Evolutionary conservation across 2,113 vertebrate species (phyloP), one percentile per base, ranked within the genome.

Genomic region (Lophochroa leadbeateri): DNA sequence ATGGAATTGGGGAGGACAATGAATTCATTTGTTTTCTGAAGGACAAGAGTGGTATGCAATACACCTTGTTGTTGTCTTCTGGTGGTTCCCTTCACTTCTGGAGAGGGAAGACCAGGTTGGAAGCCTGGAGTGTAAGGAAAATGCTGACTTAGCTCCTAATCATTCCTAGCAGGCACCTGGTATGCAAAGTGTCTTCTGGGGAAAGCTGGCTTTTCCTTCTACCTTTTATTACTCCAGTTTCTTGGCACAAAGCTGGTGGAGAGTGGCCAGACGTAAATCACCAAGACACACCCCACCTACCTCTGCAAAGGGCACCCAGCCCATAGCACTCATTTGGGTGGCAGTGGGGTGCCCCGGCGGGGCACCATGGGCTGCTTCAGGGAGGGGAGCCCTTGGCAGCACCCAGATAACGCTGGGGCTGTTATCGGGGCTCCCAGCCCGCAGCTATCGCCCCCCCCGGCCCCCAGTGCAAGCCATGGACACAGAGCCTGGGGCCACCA

Each of bases 401-500:
- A 9, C 72, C 58, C 86, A 20, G 93, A 92, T 96, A 96, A 82
- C 5, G 2, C 6, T 0, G n/a, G 78, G 60, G 37, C 61, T 0
- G 11, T 95, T 92, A 96, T 90, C 91, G 1, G 33, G 20, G 49
- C 67, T 49, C 61, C 50, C 94, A 92, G 78, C 41, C 35, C 8
- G 4, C 31, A 7, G 71, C 58, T 53, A 35, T 43, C n/a, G 4
- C 65, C 7, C 28, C 44, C 75, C 11, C 15, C 0, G 13, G 31
- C 58, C 74, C 74, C 86, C 64, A 33, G 0, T 0, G 3, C 0
- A 6, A 11, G 37, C 60, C 19, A 28, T 11, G 3, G 37, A 8
- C 31, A 28, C 7, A 13, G 25, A 25, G 35, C 37, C 50, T 3
- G 0, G 2, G 1, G 29, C 5, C 33, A 57, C 57, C 74, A 9